Base-by-base conservation (phyloP, 1,140 invertebrate species). In the Drosophila orosa region DNA sequence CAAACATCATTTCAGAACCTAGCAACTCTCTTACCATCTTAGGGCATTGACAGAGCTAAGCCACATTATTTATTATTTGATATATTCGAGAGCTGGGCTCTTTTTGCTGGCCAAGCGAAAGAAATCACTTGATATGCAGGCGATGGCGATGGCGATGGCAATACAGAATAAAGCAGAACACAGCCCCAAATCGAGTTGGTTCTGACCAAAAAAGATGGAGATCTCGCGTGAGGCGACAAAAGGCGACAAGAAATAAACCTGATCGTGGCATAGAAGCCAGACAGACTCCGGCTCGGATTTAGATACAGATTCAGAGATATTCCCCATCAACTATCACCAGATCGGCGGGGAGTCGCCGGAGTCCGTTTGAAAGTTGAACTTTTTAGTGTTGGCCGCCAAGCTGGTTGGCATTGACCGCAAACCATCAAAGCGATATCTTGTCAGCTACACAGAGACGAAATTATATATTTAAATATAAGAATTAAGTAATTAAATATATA, bases 331-430 rank as follows among this genome's bases (percentile, higher is more conserved):
- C 54, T 12, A 39, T 56, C 54, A n/a, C 31, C 8, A 19, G 58
- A 42, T 45, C 27, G 8, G 24, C 10, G 24, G 45, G n/a, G 45
- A 17, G 45, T 22, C 10, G 25, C 19, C 39, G 58, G 40, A 42
- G 45, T 24, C 62, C 65, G 13, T 37, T 69, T 31, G 67, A 69
- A 69, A 69, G 67, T 69, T 71, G 40, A 71, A 71, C 67, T 71
- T 71, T 67, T 69, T 45, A n/a, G 48, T 31, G 48, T 54, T 63
- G 31, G 31, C 50, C 50, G 19, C 15, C 15, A 39, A 50, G 74
- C 81, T 50, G 42, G 85, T 90, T 78, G 84, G 74, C 87, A 90
- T 89, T 90, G 87, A 90, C 87, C 87, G 87, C 80, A 90, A 90
- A 90, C 74, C 47, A 58, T 61, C 67, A 54, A 74, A 63, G 65